These are phyloP conservation scores for Eucidaris tribuloides DNA, from an alignment of 35 echinoderm and acorn worm species.

Conservation along the genomic window DNA sequence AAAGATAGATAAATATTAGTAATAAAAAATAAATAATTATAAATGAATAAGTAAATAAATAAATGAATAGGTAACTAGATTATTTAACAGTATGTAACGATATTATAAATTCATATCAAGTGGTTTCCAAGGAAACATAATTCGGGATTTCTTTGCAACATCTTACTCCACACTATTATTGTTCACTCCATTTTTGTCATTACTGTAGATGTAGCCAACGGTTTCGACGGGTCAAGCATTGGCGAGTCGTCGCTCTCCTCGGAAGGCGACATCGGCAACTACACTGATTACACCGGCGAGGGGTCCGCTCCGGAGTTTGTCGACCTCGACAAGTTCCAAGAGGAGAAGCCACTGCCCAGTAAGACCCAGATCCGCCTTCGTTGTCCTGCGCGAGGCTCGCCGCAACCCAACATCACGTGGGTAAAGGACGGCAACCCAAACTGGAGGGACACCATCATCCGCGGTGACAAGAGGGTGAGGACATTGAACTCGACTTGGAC, in stretches of 20 bases:
- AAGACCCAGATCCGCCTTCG: background rate
- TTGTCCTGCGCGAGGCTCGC: background rate
- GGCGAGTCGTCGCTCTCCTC: background rate
- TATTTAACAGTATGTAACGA: too few relatives aligned
- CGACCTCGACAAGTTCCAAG: background rate
- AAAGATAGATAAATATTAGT: too few relatives aligned
- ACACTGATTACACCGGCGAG: background rate
- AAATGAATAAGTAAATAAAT: too few relatives aligned
- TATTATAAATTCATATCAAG: too few relatives aligned
- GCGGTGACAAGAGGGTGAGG: background rate
- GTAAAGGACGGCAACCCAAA: background rate
- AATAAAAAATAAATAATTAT: too few relatives aligned
- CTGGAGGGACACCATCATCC: background rate
- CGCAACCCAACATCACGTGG: constrained; percentile 7
- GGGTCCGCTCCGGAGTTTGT: background rate
- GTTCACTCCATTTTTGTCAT: too few relatives aligned
- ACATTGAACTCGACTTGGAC: too few relatives aligned
- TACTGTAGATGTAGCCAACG: too few relatives aligned
- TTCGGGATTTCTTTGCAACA: too few relatives aligned
- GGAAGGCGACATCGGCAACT: background rate
- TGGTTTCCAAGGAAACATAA: too few relatives aligned
- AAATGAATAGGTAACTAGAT: too few relatives aligned
- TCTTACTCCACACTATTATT: too few relatives aligned
- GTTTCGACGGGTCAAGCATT: background rate
- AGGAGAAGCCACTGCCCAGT: constrained; percentile 9